Conservation (phyloP, 2,888 invertebrate species). For the Pinctada fucata region DNA sequence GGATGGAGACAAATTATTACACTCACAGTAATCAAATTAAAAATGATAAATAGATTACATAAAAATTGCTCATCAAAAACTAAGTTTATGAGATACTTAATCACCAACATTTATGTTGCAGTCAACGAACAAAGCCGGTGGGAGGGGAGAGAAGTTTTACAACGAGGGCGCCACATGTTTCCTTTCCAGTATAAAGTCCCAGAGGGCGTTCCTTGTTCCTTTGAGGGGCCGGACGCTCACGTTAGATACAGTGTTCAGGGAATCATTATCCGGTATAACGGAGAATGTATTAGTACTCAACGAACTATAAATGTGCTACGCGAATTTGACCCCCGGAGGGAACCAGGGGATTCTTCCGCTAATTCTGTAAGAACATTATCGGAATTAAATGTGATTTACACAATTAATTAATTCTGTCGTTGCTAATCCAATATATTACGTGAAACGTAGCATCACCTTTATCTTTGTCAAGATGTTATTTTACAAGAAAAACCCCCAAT, state of each 20-base stretch:
- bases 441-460: not conserved
- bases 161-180: conserved; percentile 70
- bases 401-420: not conserved
- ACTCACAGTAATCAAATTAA: no score
- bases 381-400: no score
- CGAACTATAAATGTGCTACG: conserved; percentile 67
- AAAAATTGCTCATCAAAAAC: no score
- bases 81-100: no score
- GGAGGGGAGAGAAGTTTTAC: conserved; percentile 69
- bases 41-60: no score
- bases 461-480: not conserved
- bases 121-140: conserved; percentile 68
- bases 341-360: conserved; percentile 51
- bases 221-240: conserved; percentile 69
- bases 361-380: conserved; percentile 46
- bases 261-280: conserved; percentile 64
- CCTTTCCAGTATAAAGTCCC: conserved; percentile 73
- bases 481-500: not conserved
- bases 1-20: no score
- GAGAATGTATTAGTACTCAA: conserved; percentile 64
- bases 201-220: conserved; percentile 70
- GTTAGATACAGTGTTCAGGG: conserved; percentile 71
- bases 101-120: conserved; percentile 38
- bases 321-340: conserved; percentile 61
- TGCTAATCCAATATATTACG: not conserved